Evolutionary conservation across 2,113 vertebrate genomes (phyloP).

Genomic region (Cathartes aura): DNA sequence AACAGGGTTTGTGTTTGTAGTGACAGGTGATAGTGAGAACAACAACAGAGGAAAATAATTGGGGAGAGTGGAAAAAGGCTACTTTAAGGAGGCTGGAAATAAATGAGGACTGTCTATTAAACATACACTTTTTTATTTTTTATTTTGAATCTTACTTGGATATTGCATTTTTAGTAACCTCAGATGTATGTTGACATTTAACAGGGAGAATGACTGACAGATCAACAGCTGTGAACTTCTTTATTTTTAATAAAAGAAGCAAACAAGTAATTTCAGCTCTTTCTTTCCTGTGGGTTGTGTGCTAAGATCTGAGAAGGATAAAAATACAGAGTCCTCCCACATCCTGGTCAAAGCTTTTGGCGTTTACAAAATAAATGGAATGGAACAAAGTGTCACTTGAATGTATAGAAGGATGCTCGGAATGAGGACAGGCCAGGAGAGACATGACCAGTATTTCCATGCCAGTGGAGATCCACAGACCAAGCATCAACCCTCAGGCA

Average conservation of each 20-base stretch:
- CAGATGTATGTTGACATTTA: background rate
- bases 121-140: background rate
- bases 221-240: background rate
- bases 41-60: background rate
- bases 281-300: background rate
- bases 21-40: background rate
- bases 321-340: background rate
- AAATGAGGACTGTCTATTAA: background rate
- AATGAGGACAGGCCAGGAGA: background rate
- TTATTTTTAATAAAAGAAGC: background rate
- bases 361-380: background rate
- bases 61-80: background rate
- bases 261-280: background rate
- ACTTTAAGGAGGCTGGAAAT: background rate
- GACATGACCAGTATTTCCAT: background rate
- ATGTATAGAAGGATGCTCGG: background rate
- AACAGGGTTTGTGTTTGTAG: background rate
- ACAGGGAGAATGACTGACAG: background rate
- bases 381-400: background rate
- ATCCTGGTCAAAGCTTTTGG: background rate
- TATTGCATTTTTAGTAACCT: background rate
- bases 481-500: background rate
- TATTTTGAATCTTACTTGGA: background rate
- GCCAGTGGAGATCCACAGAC: background rate
- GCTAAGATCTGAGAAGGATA: background rate